A percentile compares a stretch with the other conserved stretches of the same genome.
phyloP scores from a whole-genome alignment of 2,797 vertebrate species.

The Xiphorhynchus erythropygius region DNA sequence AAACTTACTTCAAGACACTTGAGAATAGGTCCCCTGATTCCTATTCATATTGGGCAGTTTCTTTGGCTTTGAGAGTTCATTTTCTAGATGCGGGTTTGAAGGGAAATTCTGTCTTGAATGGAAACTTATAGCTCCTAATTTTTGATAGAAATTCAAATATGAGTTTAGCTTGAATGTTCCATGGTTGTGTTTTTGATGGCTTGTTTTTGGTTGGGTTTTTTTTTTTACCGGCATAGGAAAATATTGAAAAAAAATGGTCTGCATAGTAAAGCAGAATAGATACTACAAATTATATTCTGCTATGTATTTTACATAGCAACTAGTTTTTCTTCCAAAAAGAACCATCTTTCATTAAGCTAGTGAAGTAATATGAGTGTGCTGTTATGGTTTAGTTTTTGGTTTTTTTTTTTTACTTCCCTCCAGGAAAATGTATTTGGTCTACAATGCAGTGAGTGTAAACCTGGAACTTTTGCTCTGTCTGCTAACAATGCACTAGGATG shows the following conservation, averaged over 20 bases:
- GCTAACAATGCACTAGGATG: constrained; percentile 80
- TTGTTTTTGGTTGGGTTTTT: too few species aligned
- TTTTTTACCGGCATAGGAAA: neutral
- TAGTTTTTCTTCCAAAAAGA: neutral
- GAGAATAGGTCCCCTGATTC: neutral
- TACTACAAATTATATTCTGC: neutral
- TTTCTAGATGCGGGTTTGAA: neutral
- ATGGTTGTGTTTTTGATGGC: neutral
- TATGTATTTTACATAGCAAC: neutral
- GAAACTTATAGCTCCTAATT: neutral
- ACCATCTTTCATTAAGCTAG: neutral
- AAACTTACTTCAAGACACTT: neutral
- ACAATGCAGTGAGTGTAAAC: constrained; percentile 85
- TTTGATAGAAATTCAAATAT: neutral
- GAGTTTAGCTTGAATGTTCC: neutral
- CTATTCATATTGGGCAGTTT: neutral
- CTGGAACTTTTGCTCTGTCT: constrained; percentile 83
- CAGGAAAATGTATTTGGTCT: constrained; percentile 87
- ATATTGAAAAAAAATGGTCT: neutral
- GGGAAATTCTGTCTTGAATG: neutral
- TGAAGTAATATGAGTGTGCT: neutral
- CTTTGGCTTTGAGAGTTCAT: neutral
- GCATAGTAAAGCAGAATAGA: neutral
- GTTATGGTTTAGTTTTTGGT: neutral
- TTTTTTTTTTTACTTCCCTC: neutral